These are phyloP conservation scores for Sphyrna mokarran DNA, from an alignment of 2,113 vertebrate species.

Conservation along the genomic window DNA sequence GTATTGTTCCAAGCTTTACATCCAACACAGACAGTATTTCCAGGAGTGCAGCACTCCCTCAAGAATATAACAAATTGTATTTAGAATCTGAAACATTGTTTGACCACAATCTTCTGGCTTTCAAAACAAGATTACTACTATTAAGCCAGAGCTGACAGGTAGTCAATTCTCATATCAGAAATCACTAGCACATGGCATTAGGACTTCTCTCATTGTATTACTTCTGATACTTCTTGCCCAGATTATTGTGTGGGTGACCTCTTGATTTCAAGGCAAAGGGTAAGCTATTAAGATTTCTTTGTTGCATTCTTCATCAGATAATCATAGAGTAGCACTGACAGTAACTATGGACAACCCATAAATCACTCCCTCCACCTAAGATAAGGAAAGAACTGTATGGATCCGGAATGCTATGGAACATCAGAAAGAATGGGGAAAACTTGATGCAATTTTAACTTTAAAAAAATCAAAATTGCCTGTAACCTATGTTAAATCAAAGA, in stretches of 20 bases:
- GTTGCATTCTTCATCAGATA: background rate
- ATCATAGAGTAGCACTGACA: background rate
- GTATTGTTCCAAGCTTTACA: background rate
- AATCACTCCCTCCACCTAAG: no score
- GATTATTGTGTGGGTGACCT: background rate
- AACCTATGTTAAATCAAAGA: background rate
- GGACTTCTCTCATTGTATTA: background rate
- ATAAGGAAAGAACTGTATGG: no score
- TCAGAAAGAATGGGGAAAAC: background rate
- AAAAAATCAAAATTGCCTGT: background rate
- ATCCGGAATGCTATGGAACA: background rate
- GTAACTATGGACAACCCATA: no score
- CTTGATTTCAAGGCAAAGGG: background rate
- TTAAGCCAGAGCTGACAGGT: background rate
- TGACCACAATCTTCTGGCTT: background rate
- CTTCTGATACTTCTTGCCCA: background rate
- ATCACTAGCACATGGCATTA: background rate
- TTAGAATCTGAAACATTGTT: background rate
- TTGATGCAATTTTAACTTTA: background rate
- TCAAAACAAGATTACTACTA: background rate
- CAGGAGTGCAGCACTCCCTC: background rate
- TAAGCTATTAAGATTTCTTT: background rate
- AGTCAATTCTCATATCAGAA: background rate
- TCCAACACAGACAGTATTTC: background rate
- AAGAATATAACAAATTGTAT: background rate